Evolutionary conservation across 2,888 invertebrate species (phyloP).

Genomic region (Podabrus alpinus): DNA sequence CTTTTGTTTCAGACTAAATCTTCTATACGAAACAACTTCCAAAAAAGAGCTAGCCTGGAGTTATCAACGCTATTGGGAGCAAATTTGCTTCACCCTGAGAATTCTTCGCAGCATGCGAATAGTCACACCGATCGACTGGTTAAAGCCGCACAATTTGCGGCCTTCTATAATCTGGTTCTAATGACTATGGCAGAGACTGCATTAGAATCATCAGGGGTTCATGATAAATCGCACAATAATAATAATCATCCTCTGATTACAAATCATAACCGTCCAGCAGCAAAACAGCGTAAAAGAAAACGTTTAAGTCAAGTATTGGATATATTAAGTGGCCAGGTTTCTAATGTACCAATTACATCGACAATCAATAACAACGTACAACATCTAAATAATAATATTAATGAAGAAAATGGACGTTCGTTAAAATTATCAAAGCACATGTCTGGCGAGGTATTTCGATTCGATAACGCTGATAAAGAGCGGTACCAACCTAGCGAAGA

Average conservation of each 20-base stretch:
- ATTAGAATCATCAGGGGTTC: slow-evolving; percentile 59
- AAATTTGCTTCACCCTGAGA: slow-evolving; percentile 7
- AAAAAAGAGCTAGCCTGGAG: slow-evolving; percentile 14
- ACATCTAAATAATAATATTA: slow-evolving; percentile 51
- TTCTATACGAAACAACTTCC: not conserved
- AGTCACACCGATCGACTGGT: slow-evolving; percentile 31
- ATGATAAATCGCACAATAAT: slow-evolving; percentile 58
- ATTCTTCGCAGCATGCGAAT: slow-evolving; percentile 38
- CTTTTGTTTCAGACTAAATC: slow-evolving; percentile 12
- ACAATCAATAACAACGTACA: slow-evolving; percentile 58
- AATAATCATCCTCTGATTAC: slow-evolving; percentile 64
- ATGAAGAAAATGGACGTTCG: slow-evolving; percentile 42
- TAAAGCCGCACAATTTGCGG: slow-evolving; percentile 55
- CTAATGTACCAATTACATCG: slow-evolving; percentile 44
- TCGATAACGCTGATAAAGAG: slow-evolving; percentile 55
- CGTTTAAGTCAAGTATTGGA: slow-evolving; percentile 81
- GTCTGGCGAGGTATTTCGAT: slow-evolving; percentile 58
- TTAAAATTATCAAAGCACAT: slow-evolving; percentile 50
- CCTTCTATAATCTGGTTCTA: slow-evolving; percentile 62
- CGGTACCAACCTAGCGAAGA: slow-evolving; percentile 57
- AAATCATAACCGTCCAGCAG: slow-evolving; percentile 64
- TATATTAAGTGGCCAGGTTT: slow-evolving; percentile 63
- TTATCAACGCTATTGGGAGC: slow-evolving; percentile 10
- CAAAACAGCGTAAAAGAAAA: slow-evolving; percentile 76
- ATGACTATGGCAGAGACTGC: slow-evolving; percentile 77